Evolutionary conservation across 1,140 invertebrate genomes (phyloP), one percentile per base, ranked within the genome.

Genomic region (Latrodectus geometricus): DNA sequence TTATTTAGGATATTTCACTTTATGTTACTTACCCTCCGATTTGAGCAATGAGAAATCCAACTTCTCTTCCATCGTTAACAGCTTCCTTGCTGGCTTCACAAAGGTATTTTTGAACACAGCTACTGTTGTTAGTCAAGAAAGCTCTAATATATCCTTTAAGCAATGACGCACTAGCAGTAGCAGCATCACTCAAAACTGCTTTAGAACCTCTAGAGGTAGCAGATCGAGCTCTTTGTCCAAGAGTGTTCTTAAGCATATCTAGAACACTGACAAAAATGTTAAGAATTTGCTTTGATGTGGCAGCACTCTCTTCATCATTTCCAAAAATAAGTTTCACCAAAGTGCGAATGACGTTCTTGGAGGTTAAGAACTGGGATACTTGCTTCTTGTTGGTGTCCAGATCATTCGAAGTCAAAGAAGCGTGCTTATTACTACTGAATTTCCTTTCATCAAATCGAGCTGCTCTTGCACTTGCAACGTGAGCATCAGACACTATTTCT

Each of bases 81-180:
- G 96, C 97, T 90, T 97, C 96, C 23, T 93, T 94, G 90, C 96
- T 97, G 4, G 96, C 96, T 89, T 97, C 95, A 90, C 97, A 98
- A 70, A 97, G 93, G 92, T 94, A 95, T 90, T 93, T 96, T 92
- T 94, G 94, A 90, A 95, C 94, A 90, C 96, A 96, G 87, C 93
- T 93, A 89, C 96, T 95, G 89, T 97, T 95, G 20, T 93, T 93
- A n/a, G 94, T 95, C 81, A 94, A 94, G 89, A 97, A 94, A 8
- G 96, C 95, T 90, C 94, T 94, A 56, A 97, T 94, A 91, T 97
- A 97, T 80, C 96, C 96, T 93, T 94, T 85, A 8, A 90, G 82
- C 73, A 90, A 88, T 9, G 89, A 88, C 9, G 89, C 88, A 52
- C 90, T 89, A 4, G 90, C 89, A 12, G 81, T 75, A 4, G 89